Percentiles rank a stretch among this genome's conserved stretches.
phyloP scores from a whole-genome alignment of 2,888 invertebrate genomes.

The Leucoptera coffeella region DNA sequence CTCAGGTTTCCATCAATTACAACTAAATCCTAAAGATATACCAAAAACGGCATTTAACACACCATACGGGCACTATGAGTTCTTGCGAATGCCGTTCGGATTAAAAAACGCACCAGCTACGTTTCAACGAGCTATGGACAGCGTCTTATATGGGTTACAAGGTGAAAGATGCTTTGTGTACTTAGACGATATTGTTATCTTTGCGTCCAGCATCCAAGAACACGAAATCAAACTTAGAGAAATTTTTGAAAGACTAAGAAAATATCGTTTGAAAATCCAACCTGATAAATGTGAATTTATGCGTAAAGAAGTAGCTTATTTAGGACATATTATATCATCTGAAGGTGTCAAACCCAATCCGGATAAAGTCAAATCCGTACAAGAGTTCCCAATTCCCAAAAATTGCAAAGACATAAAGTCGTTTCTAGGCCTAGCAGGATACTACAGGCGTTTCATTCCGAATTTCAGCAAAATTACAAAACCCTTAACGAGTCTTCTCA shows the following conservation, averaged over 20 bases:
- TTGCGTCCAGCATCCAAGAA: conserved; percentile 11
- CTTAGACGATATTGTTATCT: conserved; percentile 12
- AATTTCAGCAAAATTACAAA: conserved; percentile 1
- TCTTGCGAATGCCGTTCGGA: neutral
- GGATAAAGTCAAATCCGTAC: neutral
- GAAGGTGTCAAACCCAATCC: neutral
- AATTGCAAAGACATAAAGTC: no score
- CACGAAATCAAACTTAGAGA: conserved; percentile 11
- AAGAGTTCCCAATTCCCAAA: neutral
- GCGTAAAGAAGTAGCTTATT: neutral
- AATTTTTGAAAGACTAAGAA: conserved; percentile 11
- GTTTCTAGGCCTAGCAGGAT: conserved; percentile 1
- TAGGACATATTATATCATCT: neutral
- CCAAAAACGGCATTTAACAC: conserved; percentile 3
- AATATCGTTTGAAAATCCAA: conserved; percentile 3
- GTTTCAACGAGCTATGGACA: conserved; percentile 1
- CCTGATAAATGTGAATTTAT: conserved; percentile 3
- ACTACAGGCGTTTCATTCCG: no score
- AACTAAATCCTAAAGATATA: no score
- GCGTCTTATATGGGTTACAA: conserved; percentile 7
- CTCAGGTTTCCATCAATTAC: no score
- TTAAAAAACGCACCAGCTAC: conserved; percentile 1
- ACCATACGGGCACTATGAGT: conserved; percentile 1
- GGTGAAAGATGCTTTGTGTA: conserved; percentile 11
- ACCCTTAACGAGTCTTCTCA: conserved; percentile 6